Percentiles rank a stretch among this genome's conserved stretches.
Evolutionary conservation across 2,113 vertebrate species (phyloP).

Genomic region (Nycticorax nycticorax): DNA sequence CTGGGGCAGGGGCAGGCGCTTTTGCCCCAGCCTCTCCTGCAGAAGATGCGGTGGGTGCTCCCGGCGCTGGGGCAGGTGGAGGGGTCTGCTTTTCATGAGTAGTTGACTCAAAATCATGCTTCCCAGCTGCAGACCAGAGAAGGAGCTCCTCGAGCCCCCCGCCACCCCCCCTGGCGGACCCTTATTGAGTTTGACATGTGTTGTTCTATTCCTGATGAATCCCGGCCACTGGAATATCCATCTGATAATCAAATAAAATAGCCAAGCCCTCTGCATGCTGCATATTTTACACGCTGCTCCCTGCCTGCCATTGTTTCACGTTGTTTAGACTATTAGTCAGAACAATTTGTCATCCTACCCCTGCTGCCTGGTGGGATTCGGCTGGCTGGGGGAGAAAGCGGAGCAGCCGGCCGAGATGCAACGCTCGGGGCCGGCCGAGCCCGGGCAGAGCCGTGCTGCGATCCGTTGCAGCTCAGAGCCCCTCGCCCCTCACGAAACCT

Average conservation of each 20-base stretch:
- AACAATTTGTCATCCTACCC: slow-evolving; percentile 57
- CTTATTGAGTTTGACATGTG: slow-evolving; percentile 38
- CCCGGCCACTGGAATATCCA: slow-evolving; percentile 55
- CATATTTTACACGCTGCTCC: slow-evolving; percentile 31
- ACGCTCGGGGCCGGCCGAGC: not conserved
- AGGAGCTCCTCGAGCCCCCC: not conserved
- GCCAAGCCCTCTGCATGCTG: not conserved
- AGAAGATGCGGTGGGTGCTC: not conserved
- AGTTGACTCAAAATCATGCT: not conserved
- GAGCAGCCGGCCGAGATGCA: not conserved
- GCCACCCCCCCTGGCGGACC: fast-evolving
- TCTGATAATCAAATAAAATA: slow-evolving; percentile 44
- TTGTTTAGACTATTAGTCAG: slow-evolving; percentile 61
- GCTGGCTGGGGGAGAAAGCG: not conserved
- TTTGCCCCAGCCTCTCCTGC: not conserved
- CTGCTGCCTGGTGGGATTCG: slow-evolving; percentile 28
- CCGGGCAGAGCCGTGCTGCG: not conserved
- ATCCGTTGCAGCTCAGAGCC: not conserved
- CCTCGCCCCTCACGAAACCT: not conserved
- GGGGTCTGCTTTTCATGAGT: not conserved
- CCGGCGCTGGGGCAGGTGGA: not conserved
- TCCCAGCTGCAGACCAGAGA: not conserved
- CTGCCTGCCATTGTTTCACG: slow-evolving; percentile 48
- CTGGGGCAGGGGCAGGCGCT: not conserved
- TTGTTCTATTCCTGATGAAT: slow-evolving; percentile 45